These are phyloP conservation scores for Lepus oiostolus DNA, from an alignment of 2,797 vertebrate species.

Conservation along the genomic window DNA sequence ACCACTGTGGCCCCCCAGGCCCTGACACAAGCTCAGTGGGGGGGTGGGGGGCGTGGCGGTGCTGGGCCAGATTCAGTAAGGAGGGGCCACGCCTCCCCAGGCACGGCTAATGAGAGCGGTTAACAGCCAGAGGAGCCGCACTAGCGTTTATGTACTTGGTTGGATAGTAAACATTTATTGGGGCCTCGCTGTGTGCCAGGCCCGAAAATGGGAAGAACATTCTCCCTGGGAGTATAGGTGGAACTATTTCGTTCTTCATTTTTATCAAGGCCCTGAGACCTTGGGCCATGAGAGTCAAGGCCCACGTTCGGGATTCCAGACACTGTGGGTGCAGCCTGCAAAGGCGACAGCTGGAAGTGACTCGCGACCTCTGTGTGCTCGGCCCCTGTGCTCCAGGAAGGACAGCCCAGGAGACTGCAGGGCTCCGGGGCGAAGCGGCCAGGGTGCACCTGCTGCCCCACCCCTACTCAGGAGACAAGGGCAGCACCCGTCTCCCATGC, in stretches of 20 bases:
- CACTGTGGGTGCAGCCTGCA: rapidly evolving
- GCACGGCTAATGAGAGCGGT: rapidly evolving
- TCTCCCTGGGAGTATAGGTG: neutral
- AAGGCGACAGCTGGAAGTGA: neutral
- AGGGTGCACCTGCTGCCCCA: neutral
- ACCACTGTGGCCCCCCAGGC: neutral
- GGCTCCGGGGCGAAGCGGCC: neutral
- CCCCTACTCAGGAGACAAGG: neutral
- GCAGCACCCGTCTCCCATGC: neutral
- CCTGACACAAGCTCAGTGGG: neutral
- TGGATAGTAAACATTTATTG: neutral
- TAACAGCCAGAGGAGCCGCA: too few relatives aligned
- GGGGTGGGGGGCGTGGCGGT: too few relatives aligned
- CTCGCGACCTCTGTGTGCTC: neutral
- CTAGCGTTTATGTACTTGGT: neutral
- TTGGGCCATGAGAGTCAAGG: neutral
- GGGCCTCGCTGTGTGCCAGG: neutral
- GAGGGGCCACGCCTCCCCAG: neutral
- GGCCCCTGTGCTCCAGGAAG: neutral
- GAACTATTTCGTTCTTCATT: neutral
- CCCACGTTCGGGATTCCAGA: neutral
- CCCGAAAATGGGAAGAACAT: neutral
- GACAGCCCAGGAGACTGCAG: neutral
- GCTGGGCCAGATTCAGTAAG: neutral
- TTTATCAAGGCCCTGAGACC: neutral